Conservation (phyloP, 2,888 invertebrate genomes). For the Xiphydria camelus region DNA sequence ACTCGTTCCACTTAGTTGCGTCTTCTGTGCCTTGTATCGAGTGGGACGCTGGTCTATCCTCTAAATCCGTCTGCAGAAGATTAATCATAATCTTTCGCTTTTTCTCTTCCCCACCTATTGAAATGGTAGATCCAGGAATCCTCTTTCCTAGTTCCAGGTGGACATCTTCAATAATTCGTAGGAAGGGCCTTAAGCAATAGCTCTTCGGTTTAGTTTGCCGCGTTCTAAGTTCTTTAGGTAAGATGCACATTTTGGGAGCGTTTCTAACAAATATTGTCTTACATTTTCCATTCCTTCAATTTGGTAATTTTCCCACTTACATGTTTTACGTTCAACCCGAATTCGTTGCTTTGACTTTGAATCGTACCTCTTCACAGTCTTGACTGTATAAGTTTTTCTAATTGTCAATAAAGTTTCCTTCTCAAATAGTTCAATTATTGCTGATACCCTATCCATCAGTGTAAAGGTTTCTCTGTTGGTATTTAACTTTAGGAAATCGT, state of each 20-base stretch:
- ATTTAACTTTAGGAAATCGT: constrained; percentile 21
- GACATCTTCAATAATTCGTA: constrained; percentile 30
- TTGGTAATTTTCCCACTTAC: too few species aligned
- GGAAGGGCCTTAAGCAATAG: constrained; percentile 31
- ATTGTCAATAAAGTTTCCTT: too few species aligned
- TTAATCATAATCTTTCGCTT: constrained; percentile 31
- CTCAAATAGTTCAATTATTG: too few species aligned
- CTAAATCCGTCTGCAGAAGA: constrained; percentile 7
- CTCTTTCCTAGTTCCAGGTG: constrained; percentile 22
- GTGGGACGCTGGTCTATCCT: background rate
- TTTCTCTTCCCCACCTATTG: constrained; percentile 37
- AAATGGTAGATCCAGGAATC: constrained; percentile 32
- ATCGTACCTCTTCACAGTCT: too few species aligned
- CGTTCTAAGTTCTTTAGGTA: constrained; percentile 32
- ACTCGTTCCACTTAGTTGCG: constrained; percentile 44
- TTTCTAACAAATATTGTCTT: constrained; percentile 1
- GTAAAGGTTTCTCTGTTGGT: too few species aligned
- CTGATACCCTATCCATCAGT: too few species aligned
- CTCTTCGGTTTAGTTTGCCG: constrained; percentile 28
- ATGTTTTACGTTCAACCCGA: too few species aligned
- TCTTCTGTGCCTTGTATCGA: constrained; percentile 37
- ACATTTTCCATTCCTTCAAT: too few species aligned
- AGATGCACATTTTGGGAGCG: constrained; percentile 15
- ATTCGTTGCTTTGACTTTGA: too few species aligned
- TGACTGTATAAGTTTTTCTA: too few species aligned